These are phyloP conservation scores for Leptogaster cylindrica DNA, from an alignment of 2,888 invertebrate species.

Conservation along the genomic window DNA sequence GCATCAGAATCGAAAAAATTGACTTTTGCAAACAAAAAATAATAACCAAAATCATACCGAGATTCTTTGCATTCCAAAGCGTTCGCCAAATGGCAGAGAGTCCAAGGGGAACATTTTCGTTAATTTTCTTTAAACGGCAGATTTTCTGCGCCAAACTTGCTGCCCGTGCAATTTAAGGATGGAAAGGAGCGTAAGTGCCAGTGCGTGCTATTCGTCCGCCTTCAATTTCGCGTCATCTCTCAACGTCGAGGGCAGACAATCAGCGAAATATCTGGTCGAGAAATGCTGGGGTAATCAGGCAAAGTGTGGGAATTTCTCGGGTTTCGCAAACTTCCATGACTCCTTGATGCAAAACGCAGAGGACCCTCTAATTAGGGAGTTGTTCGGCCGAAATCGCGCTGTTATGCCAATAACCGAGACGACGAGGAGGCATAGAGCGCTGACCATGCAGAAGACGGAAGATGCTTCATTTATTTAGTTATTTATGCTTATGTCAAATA, in stretches of 20 bases:
- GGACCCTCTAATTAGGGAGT: conserved; percentile 37
- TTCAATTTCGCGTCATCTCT: conserved; percentile 36
- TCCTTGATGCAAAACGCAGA: conserved; percentile 21
- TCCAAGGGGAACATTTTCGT: conserved; percentile 22
- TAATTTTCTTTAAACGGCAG: conserved; percentile 36
- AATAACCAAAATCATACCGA: background rate
- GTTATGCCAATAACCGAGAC: conserved; percentile 19
- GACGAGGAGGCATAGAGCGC: conserved; percentile 1
- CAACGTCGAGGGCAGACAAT: conserved; percentile 30
- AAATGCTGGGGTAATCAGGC: conserved; percentile 34
- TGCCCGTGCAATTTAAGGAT: conserved; percentile 3
- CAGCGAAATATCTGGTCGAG: conserved; percentile 10
- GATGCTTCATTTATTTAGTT: conserved; percentile 39
- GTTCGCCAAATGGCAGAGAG: conserved; percentile 18
- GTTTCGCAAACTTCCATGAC: background rate
- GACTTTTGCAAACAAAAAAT: too few species aligned
- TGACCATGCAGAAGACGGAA: conserved; percentile 34
- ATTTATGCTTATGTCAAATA: conserved; percentile 40
- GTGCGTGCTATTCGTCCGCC: conserved; percentile 34
- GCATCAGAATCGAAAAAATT: too few species aligned
- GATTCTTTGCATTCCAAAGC: conserved; percentile 23
- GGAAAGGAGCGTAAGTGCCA: conserved; percentile 24
- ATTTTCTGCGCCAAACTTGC: conserved; percentile 10
- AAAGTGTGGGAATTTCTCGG: conserved; percentile 35
- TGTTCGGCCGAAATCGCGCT: background rate